A percentile compares a stretch with the other conserved stretches of the same genome.
These are phyloP conservation scores for Aurelia aurita complex sp. Pacific DNA, from an alignment of 30 jellyfish, hydroid and myxozoan species.

Conservation along the genomic window DNA sequence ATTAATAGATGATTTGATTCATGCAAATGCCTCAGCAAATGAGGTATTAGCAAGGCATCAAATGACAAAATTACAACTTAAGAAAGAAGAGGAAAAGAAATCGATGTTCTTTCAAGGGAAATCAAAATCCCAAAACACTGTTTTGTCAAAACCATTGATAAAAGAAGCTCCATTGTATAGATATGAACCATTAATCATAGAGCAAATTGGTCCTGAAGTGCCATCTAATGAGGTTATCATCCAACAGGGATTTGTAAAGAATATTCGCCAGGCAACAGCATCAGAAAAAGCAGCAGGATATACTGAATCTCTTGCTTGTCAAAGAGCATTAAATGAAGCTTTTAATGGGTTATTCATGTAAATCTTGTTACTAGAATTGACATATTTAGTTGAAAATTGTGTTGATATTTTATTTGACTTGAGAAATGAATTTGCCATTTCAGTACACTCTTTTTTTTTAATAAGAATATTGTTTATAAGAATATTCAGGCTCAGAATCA, in stretches of 20 bases:
- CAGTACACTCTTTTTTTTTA: too few species aligned
- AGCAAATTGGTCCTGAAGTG: slow-evolving; percentile 75
- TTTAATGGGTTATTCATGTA: slow-evolving; percentile 79
- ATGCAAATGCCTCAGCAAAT: slow-evolving; percentile 97
- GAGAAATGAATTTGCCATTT: too few species aligned
- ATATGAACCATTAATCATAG: slow-evolving; percentile 62
- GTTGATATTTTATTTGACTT: too few species aligned
- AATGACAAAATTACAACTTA: slow-evolving; percentile 43
- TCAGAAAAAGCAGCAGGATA: slow-evolving; percentile 97
- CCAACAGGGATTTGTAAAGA: slow-evolving; percentile 69
- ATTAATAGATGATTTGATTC: slow-evolving; percentile 84
- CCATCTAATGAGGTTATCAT: slow-evolving; percentile 53
- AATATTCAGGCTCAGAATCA: too few species aligned
- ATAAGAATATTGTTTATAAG: too few species aligned
- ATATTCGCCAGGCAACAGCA: slow-evolving; percentile 84
- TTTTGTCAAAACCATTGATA: slow-evolving; percentile 27
- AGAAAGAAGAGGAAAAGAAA: slow-evolving; percentile 84
- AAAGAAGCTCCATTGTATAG: slow-evolving; percentile 68
- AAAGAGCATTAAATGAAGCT: slow-evolving; percentile 94
- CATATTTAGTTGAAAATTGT: too few species aligned
- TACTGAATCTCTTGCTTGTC: slow-evolving; percentile 93
- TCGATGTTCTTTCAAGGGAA: slow-evolving; percentile 90
- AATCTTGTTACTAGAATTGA: background rate
- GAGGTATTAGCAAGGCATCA: slow-evolving; percentile 96
- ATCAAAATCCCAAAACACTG: slow-evolving; percentile 53